Base-by-base conservation (phyloP, 1,140 invertebrate genomes). In the Drosophila virilis region DNA sequence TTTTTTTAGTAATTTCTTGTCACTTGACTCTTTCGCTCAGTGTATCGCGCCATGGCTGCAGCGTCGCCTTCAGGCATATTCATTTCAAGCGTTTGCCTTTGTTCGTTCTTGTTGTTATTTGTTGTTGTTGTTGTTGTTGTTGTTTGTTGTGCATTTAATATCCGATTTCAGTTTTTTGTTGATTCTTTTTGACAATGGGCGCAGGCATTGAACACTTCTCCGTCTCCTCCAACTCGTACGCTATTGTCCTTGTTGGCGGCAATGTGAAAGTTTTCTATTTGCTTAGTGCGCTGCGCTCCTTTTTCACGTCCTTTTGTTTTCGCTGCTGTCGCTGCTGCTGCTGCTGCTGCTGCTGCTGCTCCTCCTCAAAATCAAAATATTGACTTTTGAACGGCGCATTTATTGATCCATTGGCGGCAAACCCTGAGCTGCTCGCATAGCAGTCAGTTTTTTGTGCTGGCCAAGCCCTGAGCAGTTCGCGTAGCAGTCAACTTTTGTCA, bases 101-200 rank as follows among this genome's bases (percentile, higher is more conserved):
- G 76, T 69, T 57, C 71, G 46, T 67, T 51, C n/a, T 33, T 61
- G 22, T 61, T 15, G 62, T 80, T 71, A 38, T 70, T 66, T 61
- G 35, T 62, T 61, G 35, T 58, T 72, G 69, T 42, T 69, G 60
- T 66, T 61, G 35, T 62, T 61, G 35, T 58, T 72, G 69, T 42
- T 69, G 60, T 75, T 62, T 89, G 77, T 79, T 65, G 70, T 64
- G 74, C 85, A 77, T 89, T 89, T 89, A 89, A 89, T 89, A 89
- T 89, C 84, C 85, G 84, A 89, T 89, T 89, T 89, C 84, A 89
- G 77, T 77, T 83, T 73, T 68, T 77, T 77, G 74, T 77, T 77
- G 74, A 77, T 77, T 77, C 64, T 74, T 77, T 74, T 74, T 74
- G 71, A 74, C 71, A 74, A 74, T 74, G 71, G 71, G 69, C 62